A percentile compares a stretch with the other conserved stretches of the same genome.
These are phyloP conservation scores for Tetrapedia diversipes DNA, from an alignment of 2,888 invertebrate genomes.

Conservation along the genomic window DNA sequence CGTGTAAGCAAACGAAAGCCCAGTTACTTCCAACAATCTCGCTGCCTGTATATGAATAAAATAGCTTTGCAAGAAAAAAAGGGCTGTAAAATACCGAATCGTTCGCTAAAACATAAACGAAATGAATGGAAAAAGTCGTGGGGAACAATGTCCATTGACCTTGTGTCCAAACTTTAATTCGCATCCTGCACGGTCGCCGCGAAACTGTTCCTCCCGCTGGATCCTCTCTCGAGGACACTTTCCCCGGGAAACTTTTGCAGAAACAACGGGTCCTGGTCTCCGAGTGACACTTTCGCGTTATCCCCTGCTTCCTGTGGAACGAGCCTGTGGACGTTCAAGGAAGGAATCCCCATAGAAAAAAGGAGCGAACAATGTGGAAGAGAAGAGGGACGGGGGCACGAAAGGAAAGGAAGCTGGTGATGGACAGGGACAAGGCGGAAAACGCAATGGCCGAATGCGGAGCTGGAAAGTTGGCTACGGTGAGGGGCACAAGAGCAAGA, in stretches of 20 bases:
- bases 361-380: constrained; percentile 16
- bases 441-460: not conserved
- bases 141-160: not conserved
- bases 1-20: no score
- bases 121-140: not conserved
- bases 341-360: constrained; percentile 26
- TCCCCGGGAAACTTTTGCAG: constrained; percentile 32
- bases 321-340: not conserved
- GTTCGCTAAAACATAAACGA: not conserved
- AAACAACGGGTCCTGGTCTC: constrained; percentile 19
- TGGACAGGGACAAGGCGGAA: not conserved
- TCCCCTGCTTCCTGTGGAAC: constrained; percentile 16
- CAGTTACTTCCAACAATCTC: no score
- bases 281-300: constrained; percentile 36
- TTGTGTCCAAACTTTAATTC: constrained; percentile 15
- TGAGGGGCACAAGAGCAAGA: no score
- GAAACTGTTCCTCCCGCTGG: not conserved
- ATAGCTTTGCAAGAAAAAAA: no score
- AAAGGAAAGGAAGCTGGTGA: not conserved
- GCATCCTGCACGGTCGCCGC: constrained; percentile 25
- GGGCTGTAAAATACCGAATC: no score
- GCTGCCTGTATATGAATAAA: no score
- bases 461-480: no score
- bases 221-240: constrained; percentile 22
- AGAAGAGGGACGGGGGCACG: not conserved